A percentile compares a stretch with the other conserved stretches of the same genome.
These are phyloP conservation scores for Galleria mellonella DNA, from an alignment of 1,140 invertebrate genomes.

Conservation along the genomic window DNA sequence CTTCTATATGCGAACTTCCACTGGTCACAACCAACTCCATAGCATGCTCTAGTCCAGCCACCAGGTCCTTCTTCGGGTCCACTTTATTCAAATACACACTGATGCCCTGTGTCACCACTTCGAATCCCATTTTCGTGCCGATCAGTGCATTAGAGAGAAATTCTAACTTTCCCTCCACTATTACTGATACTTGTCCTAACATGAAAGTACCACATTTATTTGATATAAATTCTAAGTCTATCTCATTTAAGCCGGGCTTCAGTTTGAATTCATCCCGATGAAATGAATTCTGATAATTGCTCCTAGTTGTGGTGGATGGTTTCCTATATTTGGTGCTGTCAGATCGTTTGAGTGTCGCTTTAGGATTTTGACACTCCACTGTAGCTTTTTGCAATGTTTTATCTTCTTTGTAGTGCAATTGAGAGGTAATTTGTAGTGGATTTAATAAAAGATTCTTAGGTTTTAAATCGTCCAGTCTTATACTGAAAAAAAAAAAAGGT, in stretches of 20 bases:
- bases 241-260: constrained; percentile 83
- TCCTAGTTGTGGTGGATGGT: constrained; percentile 65
- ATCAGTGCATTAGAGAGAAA: constrained; percentile 76
- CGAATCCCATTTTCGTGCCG: constrained; percentile 53
- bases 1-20: constrained; percentile 76
- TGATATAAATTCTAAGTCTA: constrained; percentile 78
- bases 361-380: constrained; percentile 77
- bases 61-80: constrained; percentile 77
- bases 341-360: constrained; percentile 75
- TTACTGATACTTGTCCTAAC: constrained; percentile 76
- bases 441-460: constrained; percentile 74
- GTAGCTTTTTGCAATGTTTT: constrained; percentile 81
- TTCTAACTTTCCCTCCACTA: constrained; percentile 77
- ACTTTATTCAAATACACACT: constrained; percentile 71
- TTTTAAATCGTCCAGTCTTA: constrained; percentile 77
- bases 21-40: constrained; percentile 81
- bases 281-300: constrained; percentile 80
- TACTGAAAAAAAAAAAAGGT: constrained; percentile 41
- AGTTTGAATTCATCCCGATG: constrained; percentile 67
- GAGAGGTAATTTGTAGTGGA: constrained; percentile 80
- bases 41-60: constrained; percentile 81
- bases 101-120: constrained; percentile 63
- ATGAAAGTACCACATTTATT: constrained; percentile 77
- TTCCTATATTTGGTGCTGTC: constrained; percentile 77
- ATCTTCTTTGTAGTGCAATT: constrained; percentile 87